These are phyloP conservation scores for Microcebus tavaratra DNA, from an alignment of 2,113 vertebrate genomes.

Conservation along the genomic window DNA sequence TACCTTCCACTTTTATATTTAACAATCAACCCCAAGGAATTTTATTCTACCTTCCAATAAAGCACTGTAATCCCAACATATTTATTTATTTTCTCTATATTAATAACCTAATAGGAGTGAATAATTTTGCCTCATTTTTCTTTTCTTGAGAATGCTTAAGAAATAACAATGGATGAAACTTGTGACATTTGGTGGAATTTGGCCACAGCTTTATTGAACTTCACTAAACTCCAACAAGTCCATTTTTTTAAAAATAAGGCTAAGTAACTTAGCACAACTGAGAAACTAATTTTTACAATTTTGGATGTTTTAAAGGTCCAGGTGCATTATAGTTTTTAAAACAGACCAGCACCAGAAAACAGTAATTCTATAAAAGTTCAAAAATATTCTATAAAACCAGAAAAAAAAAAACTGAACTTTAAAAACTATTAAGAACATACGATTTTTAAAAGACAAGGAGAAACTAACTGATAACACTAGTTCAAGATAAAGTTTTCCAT, in stretches of 20 bases:
- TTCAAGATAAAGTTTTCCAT: slow-evolving; percentile 20
- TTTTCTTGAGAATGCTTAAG: neutral
- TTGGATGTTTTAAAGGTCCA: neutral
- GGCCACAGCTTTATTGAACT: neutral
- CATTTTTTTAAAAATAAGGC: neutral
- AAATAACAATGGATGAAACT: slow-evolving; percentile 40
- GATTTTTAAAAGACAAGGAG: slow-evolving; percentile 21
- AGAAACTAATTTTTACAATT: slow-evolving; percentile 1
- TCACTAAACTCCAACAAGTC: slow-evolving; percentile 34
- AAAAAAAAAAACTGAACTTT: neutral
- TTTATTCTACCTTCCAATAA: neutral
- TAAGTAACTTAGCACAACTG: neutral
- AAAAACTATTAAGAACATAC: slow-evolving; percentile 29
- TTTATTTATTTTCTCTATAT: slow-evolving; percentile 1
- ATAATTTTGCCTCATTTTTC: slow-evolving; percentile 3
- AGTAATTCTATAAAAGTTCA: neutral
- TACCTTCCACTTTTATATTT: slow-evolving; percentile 13
- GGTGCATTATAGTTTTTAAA: neutral
- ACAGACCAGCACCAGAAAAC: neutral
- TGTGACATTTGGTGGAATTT: neutral
- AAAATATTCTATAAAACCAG: neutral
- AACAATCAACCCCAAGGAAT: neutral
- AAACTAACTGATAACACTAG: neutral
- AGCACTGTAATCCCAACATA: neutral
- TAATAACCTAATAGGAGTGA: neutral